Percentiles rank a stretch among this genome's conserved stretches.
Evolutionary conservation across 2,888 invertebrate species (phyloP).

Genomic region (Pasiphila rectangulata): DNA sequence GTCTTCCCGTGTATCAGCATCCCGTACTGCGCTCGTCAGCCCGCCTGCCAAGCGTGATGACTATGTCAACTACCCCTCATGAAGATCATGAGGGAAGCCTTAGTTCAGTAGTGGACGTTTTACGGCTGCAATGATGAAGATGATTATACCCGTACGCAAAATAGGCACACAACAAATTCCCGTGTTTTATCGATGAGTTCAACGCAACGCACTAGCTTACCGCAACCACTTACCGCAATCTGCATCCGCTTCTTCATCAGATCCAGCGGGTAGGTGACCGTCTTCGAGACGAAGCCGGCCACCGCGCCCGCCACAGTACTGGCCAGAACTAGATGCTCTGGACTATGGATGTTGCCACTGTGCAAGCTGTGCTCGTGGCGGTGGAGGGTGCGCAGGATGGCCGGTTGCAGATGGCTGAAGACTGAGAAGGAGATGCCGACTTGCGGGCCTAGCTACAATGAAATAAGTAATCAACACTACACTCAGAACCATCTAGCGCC

Average conservation of each 20-base stretch:
- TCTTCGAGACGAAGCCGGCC: conserved; percentile 89
- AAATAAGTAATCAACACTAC: conserved; percentile 7
- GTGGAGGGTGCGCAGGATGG: conserved; percentile 39
- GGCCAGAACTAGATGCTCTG: conserved; percentile 54
- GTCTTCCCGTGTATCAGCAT: too few species aligned
- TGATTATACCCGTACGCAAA: too few species aligned
- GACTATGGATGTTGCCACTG: conserved; percentile 34
- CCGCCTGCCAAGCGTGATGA: too few species aligned
- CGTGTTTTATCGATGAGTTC: background rate
- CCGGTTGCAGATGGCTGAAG: conserved; percentile 54
- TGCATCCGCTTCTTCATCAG: conserved; percentile 92
- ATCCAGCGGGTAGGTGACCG: conserved; percentile 92
- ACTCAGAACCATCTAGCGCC: too few species aligned
- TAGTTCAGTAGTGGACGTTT: too few species aligned
- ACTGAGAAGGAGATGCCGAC: conserved; percentile 62
- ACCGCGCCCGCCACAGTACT: conserved; percentile 82
- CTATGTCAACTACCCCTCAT: too few species aligned
- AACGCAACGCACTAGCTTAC: background rate
- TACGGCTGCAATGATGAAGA: too few species aligned
- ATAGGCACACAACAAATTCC: too few species aligned
- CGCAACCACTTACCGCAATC: conserved; percentile 85
- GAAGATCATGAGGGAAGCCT: too few species aligned
- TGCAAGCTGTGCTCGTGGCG: conserved; percentile 26
- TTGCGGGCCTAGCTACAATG: conserved; percentile 67
- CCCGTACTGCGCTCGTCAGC: too few species aligned